Percentiles rank a stretch among this genome's conserved stretches.
Conservation (phyloP, 2,797 vertebrate genomes). For the Brachyalestes nurse region DNA sequence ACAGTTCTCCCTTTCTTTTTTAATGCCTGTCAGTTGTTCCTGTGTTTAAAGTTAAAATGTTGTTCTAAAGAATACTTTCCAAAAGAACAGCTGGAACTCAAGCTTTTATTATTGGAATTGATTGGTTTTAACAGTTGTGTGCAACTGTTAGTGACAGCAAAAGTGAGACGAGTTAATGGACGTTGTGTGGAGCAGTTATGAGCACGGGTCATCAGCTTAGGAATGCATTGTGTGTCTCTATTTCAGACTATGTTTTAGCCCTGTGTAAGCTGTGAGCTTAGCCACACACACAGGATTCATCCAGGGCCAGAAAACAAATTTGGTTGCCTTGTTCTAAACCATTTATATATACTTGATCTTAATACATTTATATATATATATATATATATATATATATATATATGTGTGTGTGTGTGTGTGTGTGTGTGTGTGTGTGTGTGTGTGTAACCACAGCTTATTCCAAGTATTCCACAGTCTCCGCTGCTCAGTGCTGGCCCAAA, state of each 20-base stretch:
- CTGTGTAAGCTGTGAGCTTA: constrained; percentile 35
- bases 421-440: too few relatives aligned
- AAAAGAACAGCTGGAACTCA: background rate
- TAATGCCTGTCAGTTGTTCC: background rate
- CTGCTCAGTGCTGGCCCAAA: too few relatives aligned
- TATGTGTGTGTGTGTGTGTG: too few relatives aligned
- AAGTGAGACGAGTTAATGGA: background rate
- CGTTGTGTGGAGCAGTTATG: background rate
- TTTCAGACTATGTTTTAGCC: constrained; percentile 33
- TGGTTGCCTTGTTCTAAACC: constrained; percentile 1
- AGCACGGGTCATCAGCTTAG: background rate
- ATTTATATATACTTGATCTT: too few relatives aligned
- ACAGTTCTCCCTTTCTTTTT: background rate
- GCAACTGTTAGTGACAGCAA: background rate
- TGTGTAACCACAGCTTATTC: too few relatives aligned
- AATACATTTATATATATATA: too few relatives aligned
- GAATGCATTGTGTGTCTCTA: constrained; percentile 20
- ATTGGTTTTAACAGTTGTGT: background rate
- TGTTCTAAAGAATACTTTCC: background rate
- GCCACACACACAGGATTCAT: constrained; percentile 12
- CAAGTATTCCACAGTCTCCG: too few relatives aligned
- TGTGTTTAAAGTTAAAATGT: background rate
- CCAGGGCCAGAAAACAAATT: background rate
- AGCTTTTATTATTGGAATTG: background rate
- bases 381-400: too few relatives aligned